Conservation (phyloP, 1,140 invertebrate genomes). For the Drosophila eugracilis region DNA sequence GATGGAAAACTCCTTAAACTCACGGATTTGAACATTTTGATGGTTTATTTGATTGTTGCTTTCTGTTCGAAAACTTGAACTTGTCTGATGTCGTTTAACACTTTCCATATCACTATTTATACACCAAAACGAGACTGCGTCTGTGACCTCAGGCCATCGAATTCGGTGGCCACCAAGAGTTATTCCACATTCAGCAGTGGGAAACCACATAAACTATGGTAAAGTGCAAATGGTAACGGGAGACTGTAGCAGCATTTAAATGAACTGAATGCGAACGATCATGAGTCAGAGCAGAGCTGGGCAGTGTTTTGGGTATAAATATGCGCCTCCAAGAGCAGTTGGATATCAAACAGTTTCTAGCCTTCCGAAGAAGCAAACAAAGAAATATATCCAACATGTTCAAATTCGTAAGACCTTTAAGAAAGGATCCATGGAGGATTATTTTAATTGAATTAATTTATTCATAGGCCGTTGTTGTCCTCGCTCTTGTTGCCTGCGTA, state of each 20-base stretch:
- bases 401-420: slow-evolving; percentile 43
- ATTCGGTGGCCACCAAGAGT: background rate
- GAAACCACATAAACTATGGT: background rate
- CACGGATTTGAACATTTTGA: slow-evolving; percentile 74
- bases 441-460: background rate
- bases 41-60: slow-evolving; percentile 7
- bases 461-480: slow-evolving; percentile 65
- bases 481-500: slow-evolving; percentile 68
- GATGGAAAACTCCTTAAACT: slow-evolving; percentile 2
- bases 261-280: background rate
- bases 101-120: background rate
- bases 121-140: background rate
- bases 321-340: slow-evolving; percentile 9
- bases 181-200: background rate
- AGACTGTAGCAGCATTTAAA: background rate
- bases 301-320: slow-evolving; percentile 35
- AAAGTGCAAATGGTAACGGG: background rate
- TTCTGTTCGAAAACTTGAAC: slow-evolving; percentile 15
- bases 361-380: slow-evolving; percentile 34
- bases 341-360: slow-evolving; percentile 38
- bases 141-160: background rate
- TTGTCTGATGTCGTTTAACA: slow-evolving; percentile 24
- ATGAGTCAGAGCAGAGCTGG: too few species aligned
- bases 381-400: slow-evolving; percentile 20
- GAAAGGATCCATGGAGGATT: background rate